Conservation (phyloP, 2,797 vertebrate genomes). For the Eremophila alpestris region DNA sequence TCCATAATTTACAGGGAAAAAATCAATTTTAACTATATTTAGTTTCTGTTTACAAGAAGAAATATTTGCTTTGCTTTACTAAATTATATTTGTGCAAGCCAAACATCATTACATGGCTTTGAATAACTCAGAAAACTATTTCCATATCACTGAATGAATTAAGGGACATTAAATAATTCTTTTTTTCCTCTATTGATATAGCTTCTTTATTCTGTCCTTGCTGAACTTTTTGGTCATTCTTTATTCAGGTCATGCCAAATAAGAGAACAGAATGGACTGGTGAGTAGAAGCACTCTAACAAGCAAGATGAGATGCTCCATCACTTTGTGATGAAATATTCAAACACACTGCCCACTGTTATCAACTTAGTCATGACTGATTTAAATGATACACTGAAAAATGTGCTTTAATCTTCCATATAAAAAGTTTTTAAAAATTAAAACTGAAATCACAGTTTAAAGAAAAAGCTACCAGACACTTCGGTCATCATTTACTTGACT, state of each 20-base stretch:
- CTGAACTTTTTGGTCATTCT: conserved; percentile 38
- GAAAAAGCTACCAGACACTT: conserved; percentile 23
- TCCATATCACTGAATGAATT: background rate
- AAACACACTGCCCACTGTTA: conserved; percentile 56
- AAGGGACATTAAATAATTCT: background rate
- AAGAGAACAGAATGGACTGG: background rate
- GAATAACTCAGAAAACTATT: conserved; percentile 28
- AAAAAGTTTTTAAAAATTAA: conserved; percentile 69
- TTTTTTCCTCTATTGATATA: background rate
- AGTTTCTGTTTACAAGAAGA: conserved; percentile 23
- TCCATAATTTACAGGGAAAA: background rate
- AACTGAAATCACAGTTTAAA: conserved; percentile 59
- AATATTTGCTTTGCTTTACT: conserved; percentile 6
- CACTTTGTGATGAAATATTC: conserved; percentile 70
- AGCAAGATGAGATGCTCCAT: conserved; percentile 48
- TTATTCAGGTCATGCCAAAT: conserved; percentile 58
- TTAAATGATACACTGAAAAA: conserved; percentile 68
- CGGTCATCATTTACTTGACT: background rate
- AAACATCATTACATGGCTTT: background rate
- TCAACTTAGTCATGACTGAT: conserved; percentile 64
- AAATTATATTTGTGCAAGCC: conserved; percentile 23
- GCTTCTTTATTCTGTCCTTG: background rate
- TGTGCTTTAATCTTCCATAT: conserved; percentile 64
- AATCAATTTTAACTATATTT: conserved; percentile 16
- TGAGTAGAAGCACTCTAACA: conserved; percentile 49